These are phyloP conservation scores for Eristalis intricaria DNA, from an alignment of 2,888 invertebrate species.

Conservation along the genomic window DNA sequence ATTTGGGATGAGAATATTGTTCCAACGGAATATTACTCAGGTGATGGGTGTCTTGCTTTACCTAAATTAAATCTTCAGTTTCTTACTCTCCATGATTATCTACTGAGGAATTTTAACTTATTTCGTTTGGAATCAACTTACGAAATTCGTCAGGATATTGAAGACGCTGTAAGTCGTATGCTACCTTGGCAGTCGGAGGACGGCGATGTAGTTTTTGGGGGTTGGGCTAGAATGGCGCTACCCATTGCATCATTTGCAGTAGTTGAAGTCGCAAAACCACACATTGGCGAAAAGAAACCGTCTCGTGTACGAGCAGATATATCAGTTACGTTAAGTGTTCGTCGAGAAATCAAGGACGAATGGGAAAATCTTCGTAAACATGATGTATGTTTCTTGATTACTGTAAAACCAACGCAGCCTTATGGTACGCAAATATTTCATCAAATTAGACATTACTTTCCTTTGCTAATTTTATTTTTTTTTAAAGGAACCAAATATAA, in stretches of 20 bases:
- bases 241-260: constrained; percentile 96
- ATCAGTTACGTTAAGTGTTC: constrained; percentile 93
- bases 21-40: constrained; percentile 97
- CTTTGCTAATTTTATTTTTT: neutral
- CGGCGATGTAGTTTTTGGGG: constrained; percentile 93
- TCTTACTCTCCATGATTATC: constrained; percentile 98
- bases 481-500: constrained; percentile 88
- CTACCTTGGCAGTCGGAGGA: constrained; percentile 97
- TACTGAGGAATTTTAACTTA: constrained; percentile 97
- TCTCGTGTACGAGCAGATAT: constrained; percentile 98
- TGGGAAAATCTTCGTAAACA: constrained; percentile 99
- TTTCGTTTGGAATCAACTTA: constrained; percentile 97
- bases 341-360: constrained; percentile 95
- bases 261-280: constrained; percentile 96
- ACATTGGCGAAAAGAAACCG: constrained; percentile 96
- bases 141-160: constrained; percentile 99
- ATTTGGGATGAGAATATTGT: constrained; percentile 99
- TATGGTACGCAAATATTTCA: constrained; percentile 84
- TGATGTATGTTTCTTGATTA: constrained; percentile 98
- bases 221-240: constrained; percentile 99
- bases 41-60: constrained; percentile 96
- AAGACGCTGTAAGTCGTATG: constrained; percentile 96
- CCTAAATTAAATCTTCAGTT: constrained; percentile 99
- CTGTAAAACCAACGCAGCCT: constrained; percentile 91
- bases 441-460: neutral